Conservation (phyloP, 2,113 vertebrate genomes). For the Nanorana parkeri region DNA sequence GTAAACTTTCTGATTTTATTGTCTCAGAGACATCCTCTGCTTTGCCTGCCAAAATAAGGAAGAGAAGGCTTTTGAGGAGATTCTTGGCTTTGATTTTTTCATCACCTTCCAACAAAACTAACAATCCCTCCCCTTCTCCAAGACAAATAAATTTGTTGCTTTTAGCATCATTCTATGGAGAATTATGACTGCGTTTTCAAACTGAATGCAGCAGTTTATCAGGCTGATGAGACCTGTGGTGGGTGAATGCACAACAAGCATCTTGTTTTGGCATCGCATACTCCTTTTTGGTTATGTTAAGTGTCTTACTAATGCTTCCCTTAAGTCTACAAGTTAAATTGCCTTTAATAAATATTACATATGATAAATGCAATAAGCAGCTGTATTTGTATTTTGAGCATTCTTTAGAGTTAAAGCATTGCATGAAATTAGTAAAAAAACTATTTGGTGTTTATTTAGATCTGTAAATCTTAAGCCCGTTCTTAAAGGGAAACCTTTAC, state of each 20-base stretch:
- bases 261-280: neutral
- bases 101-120: conserved; percentile 12
- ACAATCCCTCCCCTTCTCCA: neutral
- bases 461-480: neutral
- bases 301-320: neutral
- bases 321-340: neutral
- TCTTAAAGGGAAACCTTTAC: too few relatives aligned
- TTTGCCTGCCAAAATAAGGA: conserved; percentile 21
- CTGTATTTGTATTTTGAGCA: neutral
- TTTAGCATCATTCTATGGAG: neutral
- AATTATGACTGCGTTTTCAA: neutral
- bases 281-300: neutral
- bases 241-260: neutral
- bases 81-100: conserved; percentile 25
- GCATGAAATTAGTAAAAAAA: neutral
- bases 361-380: neutral
- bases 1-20: conserved; percentile 4
- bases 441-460: neutral
- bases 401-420: neutral
- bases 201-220: neutral
- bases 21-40: neutral
- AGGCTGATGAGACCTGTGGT: neutral
- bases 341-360: neutral
- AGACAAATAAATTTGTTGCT: conserved; percentile 14
- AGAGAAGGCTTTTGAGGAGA: neutral